Conservation (phyloP, 2,113 vertebrate species). For the Caranx ignobilis region DNA sequence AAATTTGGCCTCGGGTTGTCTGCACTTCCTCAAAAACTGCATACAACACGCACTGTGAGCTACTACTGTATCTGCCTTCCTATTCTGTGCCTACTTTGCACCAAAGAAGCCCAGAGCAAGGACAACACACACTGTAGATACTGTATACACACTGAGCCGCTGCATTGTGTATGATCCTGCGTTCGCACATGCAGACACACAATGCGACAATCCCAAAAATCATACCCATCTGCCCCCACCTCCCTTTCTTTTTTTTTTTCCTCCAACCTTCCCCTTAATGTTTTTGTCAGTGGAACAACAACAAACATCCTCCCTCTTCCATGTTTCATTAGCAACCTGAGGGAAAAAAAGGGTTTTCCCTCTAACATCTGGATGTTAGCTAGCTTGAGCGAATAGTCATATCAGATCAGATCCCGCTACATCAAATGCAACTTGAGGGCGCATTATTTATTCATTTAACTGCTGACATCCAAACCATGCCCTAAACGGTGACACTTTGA, state of each 20-base stretch:
- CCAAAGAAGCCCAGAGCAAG: slow-evolving; percentile 49
- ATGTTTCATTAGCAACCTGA: slow-evolving; percentile 61
- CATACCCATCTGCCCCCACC: neutral
- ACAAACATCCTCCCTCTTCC: slow-evolving; percentile 36
- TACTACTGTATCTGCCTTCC: slow-evolving; percentile 40
- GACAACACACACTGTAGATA: slow-evolving; percentile 38
- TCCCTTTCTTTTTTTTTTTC: neutral
- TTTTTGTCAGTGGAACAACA: slow-evolving; percentile 23
- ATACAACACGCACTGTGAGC: slow-evolving; percentile 56
- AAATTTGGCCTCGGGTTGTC: slow-evolving; percentile 73
- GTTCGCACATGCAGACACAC: neutral
- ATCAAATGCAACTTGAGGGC: slow-evolving; percentile 78
- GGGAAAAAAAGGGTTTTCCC: slow-evolving; percentile 33
- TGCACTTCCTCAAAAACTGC: slow-evolving; percentile 75
- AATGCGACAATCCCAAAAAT: slow-evolving; percentile 27
- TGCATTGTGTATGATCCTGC: slow-evolving; percentile 11
- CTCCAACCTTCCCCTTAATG: neutral
- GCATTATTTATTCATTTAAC: slow-evolving; percentile 81
- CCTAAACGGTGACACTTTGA: slow-evolving; percentile 79
- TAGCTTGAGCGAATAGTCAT: slow-evolving; percentile 68
- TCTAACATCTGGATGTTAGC: slow-evolving; percentile 73
- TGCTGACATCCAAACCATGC: slow-evolving; percentile 77
- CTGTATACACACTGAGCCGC: slow-evolving; percentile 5
- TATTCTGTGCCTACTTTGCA: slow-evolving; percentile 61
- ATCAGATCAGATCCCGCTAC: slow-evolving; percentile 71